Evolutionary conservation across 2,113 vertebrate species (phyloP).

Genomic region (Trematocara variabile): DNA sequence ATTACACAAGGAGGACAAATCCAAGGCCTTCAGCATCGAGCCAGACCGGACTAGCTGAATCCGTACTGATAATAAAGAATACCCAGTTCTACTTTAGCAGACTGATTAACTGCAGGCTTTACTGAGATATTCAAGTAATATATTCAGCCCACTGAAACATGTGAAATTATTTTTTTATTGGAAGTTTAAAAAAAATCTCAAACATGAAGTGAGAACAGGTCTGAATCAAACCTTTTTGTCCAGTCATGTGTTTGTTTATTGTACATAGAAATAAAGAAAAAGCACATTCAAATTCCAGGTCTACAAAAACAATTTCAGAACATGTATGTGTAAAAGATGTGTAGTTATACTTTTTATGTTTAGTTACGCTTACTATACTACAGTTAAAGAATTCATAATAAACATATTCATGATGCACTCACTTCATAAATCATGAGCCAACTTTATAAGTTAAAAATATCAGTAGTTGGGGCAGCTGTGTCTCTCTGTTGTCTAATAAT

Average conservation of each 20-base stretch:
- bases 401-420: not conserved
- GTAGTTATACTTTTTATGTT: not conserved
- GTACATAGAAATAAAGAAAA: not conserved
- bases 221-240: not conserved
- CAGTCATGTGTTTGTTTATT: not conserved
- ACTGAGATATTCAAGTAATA: not conserved
- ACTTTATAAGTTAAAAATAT: not conserved
- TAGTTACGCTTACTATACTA: not conserved
- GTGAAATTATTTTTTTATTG: not conserved
- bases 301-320: not conserved
- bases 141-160: not conserved
- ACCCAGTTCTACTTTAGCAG: not conserved
- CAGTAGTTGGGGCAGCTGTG: not conserved
- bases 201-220: not conserved
- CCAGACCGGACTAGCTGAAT: not conserved
- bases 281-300: not conserved
- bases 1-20: not conserved
- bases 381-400: not conserved
- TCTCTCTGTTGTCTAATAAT: not conserved
- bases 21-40: not conserved
- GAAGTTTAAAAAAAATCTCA: not conserved
- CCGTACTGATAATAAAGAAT: not conserved
- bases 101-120: not conserved
- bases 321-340: not conserved
- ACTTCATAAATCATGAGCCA: not conserved